Evolutionary conservation across 1,140 invertebrate species (phyloP), one percentile per base, ranked within the genome.

Genomic region (Lethocerus indicus): DNA sequence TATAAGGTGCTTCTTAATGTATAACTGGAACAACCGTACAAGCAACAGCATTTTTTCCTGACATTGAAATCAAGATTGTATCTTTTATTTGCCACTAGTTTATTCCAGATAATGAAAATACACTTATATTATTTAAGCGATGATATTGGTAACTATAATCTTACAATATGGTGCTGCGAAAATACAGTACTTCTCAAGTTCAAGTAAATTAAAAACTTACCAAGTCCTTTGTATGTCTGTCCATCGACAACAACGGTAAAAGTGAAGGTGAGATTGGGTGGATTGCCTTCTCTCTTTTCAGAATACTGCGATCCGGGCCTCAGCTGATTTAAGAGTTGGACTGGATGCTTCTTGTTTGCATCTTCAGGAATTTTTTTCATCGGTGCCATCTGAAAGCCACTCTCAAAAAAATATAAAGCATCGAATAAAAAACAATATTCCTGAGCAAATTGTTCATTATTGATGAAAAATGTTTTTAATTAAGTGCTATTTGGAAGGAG

Each of bases 281-380:
- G 70, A 56, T 73, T 70, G 21, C 77, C 77, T 40, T 68, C 61
- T 29, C 67, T 68, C 14, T 74, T 60, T 62, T 81, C 75, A 35
- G 64, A 61, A 59, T 81, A 83, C 43, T 71, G 70, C 25, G 76
- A 62, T 9, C 73, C 71, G 14, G 78, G 77, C 56, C 74, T 71
- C 76, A 83, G 78, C 67, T 81, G 73, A 56, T 78, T 75, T 4
- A 83, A 64, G 53, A 83, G 64, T 67, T 79, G 79, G 52, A 79
- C 77, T 20, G 81, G 79, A 65, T 83, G 78, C 64, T 81, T 74
- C 18, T 61, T 58, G 21, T 63, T 64, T 29, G 78, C 74, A 61
- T 77, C 60, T n/a, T 58, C 57, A n/a, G 62, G 62, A 28, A 64
- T 48, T 43, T 61, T 58, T 52, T 63, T 64, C 48, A 60, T 27